Conservation (phyloP, 2,888 invertebrate species). For the Unio delphinus region DNA sequence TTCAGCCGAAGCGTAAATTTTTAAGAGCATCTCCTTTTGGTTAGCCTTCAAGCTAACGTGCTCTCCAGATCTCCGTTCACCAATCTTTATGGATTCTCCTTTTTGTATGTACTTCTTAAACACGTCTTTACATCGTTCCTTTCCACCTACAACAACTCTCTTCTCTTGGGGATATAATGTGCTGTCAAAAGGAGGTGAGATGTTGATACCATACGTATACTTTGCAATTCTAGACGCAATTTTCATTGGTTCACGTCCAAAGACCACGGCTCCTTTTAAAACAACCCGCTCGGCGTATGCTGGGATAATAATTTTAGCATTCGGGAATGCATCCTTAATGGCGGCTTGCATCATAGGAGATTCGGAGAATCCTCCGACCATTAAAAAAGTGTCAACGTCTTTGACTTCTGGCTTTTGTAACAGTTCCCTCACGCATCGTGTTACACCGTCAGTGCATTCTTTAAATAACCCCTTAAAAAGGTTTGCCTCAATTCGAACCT, state of each 20-base stretch:
- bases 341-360: slow-evolving; percentile 6
- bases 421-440: background rate
- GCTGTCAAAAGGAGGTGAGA: too few species aligned
- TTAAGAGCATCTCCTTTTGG: background rate
- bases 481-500: slow-evolving; percentile 2
- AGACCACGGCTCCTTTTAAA: slow-evolving; percentile 2
- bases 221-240: too few species aligned
- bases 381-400: background rate
- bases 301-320: background rate
- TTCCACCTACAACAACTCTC: too few species aligned
- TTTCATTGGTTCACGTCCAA: too few species aligned
- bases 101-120: slow-evolving; percentile 1
- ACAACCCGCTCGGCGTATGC: background rate
- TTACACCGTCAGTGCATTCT: background rate
- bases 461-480: slow-evolving; percentile 4
- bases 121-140: background rate
- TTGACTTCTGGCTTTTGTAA: slow-evolving; percentile 1
- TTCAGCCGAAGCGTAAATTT: slow-evolving; percentile 4
- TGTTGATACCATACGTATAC: too few species aligned
- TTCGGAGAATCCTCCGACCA: slow-evolving; percentile 17
- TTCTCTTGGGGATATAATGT: too few species aligned
- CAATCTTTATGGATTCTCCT: slow-evolving; percentile 4
- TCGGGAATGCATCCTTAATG: background rate
- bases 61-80: background rate
- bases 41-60: background rate